A percentile compares a stretch with the other conserved stretches of the same genome.
Evolutionary conservation across 2,888 invertebrate genomes (phyloP).

Genomic region (Drosophila algonquin): DNA sequence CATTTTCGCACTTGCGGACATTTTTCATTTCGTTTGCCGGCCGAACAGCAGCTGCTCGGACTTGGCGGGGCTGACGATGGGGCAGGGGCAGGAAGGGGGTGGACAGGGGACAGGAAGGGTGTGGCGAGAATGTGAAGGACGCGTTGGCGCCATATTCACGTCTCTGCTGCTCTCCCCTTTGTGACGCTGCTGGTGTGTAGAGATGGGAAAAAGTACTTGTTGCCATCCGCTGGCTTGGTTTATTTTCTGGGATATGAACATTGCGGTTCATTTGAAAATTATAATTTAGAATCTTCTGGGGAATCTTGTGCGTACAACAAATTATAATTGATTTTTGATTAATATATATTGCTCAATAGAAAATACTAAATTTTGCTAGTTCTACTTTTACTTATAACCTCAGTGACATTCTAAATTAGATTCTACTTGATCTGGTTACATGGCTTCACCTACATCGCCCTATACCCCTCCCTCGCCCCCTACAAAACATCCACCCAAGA

Average conservation of each 20-base stretch:
- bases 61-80: conserved; percentile 26
- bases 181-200: conserved; percentile 1
- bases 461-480: too few relatives aligned
- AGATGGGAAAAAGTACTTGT: conserved; percentile 57
- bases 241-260: not conserved
- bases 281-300: not conserved
- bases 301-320: too few relatives aligned
- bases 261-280: not conserved
- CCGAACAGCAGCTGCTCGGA: conserved; percentile 66
- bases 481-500: too few relatives aligned
- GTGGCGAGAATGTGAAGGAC: conserved; percentile 49
- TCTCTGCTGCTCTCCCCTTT: conserved; percentile 31
- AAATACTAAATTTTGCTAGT: too few relatives aligned
- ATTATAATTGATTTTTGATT: too few relatives aligned
- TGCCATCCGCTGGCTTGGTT: conserved; percentile 39
- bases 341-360: too few relatives aligned
- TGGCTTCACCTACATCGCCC: too few relatives aligned
- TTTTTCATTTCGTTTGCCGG: conserved; percentile 71
- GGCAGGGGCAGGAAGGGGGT: conserved; percentile 1
- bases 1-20: conserved; percentile 79
- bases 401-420: too few relatives aligned
- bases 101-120: conserved; percentile 30
- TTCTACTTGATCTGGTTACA: too few relatives aligned
- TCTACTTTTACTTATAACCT: too few relatives aligned
- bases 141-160: conserved; percentile 61